Evolutionary conservation across 2,888 invertebrate species (phyloP).

Genomic region (Eilema sororculum): DNA sequence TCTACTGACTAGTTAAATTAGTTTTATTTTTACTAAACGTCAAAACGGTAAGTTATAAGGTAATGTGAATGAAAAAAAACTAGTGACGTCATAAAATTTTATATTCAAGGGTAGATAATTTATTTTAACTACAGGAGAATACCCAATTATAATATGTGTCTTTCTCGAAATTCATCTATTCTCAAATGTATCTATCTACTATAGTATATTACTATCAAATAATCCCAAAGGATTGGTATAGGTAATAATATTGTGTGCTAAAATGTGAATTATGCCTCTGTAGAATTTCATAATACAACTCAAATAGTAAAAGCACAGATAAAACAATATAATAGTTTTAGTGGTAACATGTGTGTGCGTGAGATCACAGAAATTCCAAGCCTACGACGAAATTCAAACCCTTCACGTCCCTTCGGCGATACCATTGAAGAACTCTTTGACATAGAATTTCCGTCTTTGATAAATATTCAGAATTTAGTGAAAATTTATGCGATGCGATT

Average conservation of each 20-base stretch:
- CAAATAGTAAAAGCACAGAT: slow-evolving; percentile 26
- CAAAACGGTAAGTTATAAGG: too few relatives aligned
- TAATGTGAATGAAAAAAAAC: too few relatives aligned
- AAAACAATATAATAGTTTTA: slow-evolving; percentile 55
- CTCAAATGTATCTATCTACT: neutral
- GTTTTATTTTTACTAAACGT: too few relatives aligned
- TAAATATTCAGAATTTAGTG: slow-evolving; percentile 58
- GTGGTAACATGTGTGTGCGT: slow-evolving; percentile 46
- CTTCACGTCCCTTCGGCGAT: slow-evolving; percentile 51
- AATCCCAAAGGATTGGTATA: neutral
- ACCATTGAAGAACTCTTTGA: slow-evolving; percentile 65
- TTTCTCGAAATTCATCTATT: neutral
- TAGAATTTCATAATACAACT: slow-evolving; percentile 63
- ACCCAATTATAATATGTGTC: too few relatives aligned
- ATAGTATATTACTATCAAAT: neutral
- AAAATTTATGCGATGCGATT: slow-evolving; percentile 48
- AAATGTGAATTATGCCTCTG: slow-evolving; percentile 22
- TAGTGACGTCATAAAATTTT: too few relatives aligned
- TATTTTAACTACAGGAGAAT: too few relatives aligned
- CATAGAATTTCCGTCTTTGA: slow-evolving; percentile 59
- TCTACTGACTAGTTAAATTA: too few relatives aligned
- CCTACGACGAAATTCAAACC: slow-evolving; percentile 61
- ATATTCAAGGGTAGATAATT: too few relatives aligned
- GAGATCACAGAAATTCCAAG: slow-evolving; percentile 69
- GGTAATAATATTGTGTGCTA: too few relatives aligned